Evolutionary conservation across 1,140 invertebrate genomes (phyloP).

Genomic region (Tetramorium alpestre): DNA sequence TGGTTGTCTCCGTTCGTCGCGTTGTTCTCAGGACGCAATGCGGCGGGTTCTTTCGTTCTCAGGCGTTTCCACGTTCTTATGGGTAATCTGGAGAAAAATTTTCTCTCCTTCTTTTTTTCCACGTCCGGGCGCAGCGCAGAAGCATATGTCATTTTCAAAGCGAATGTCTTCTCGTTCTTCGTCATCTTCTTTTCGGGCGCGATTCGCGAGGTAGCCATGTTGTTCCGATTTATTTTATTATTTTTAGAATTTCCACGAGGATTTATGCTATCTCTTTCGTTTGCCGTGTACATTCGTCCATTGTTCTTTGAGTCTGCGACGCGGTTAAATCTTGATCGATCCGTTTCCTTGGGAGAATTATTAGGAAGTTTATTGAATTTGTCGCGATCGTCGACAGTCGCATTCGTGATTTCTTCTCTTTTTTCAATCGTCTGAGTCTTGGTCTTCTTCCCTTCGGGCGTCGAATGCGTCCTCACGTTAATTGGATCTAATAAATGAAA

Average conservation of each 20-base stretch:
- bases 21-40: neutral
- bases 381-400: neutral
- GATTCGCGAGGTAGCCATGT: neutral
- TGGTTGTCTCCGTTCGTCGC: neutral
- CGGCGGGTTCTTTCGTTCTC: conserved; percentile 43
- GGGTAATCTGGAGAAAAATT: conserved; percentile 55
- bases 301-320: neutral
- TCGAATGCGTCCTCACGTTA: neutral
- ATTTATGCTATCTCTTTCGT: neutral
- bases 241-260: neutral
- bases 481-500: neutral
- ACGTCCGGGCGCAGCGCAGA: no score
- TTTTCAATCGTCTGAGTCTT: neutral
- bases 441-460: neutral
- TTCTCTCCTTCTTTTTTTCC: neutral
- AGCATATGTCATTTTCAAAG: neutral
- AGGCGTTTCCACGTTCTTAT: conserved; percentile 53
- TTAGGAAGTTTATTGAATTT: neutral
- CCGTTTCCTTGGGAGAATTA: neutral
- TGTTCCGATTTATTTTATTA: neutral
- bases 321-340: neutral
- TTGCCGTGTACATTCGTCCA: neutral
- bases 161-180: neutral
- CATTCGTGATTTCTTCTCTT: neutral
- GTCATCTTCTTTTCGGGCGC: neutral